Percentiles rank a stretch among this genome's conserved stretches.
phyloP scores from a whole-genome alignment of 2,113 vertebrate species.

The Heterotis niloticus region DNA sequence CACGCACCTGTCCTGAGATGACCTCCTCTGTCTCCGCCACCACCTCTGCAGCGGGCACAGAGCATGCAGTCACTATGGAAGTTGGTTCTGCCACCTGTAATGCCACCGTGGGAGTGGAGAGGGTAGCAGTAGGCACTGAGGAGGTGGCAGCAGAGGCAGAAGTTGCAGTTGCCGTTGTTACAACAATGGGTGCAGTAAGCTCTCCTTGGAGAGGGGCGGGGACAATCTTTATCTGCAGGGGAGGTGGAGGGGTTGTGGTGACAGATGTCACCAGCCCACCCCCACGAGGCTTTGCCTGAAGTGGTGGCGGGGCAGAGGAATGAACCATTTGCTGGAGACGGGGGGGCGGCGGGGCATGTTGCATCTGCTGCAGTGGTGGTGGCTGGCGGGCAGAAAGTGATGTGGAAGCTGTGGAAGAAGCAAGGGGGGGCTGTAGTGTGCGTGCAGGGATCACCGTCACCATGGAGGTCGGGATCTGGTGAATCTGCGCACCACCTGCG shows the following conservation, averaged over 20 bases:
- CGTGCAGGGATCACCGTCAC: conserved; percentile 66
- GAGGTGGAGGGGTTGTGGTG: conserved; percentile 65
- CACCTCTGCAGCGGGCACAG: conserved; percentile 44
- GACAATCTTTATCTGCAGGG: conserved; percentile 77
- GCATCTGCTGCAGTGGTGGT: conserved; percentile 79
- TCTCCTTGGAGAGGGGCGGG: conserved; percentile 64
- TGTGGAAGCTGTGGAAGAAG: conserved; percentile 53
- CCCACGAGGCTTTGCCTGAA: conserved; percentile 67
- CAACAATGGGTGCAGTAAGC: conserved; percentile 37
- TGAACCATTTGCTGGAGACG: conserved; percentile 69
- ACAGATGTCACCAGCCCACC: conserved; percentile 47
- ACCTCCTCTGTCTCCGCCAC: conserved; percentile 56
- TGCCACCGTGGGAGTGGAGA: conserved; percentile 28
- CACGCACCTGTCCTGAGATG: conserved; percentile 52
- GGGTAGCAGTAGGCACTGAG: conserved; percentile 41
- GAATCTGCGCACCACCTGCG: conserved; percentile 7
- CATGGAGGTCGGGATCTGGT: conserved; percentile 63
- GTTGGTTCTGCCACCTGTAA: conserved; percentile 57
- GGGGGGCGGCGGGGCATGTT: conserved; percentile 65
- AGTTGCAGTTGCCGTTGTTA: conserved; percentile 45
- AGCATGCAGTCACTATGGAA: conserved; percentile 22
- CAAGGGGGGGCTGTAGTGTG: conserved; percentile 53
- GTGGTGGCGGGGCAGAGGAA: conserved; percentile 59
- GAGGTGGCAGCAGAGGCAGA: conserved; percentile 46
- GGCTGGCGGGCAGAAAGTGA: conserved; percentile 69